Conservation (phyloP, 2,888 invertebrate genomes). For the Drosophila nr. perissopoda region DNA sequence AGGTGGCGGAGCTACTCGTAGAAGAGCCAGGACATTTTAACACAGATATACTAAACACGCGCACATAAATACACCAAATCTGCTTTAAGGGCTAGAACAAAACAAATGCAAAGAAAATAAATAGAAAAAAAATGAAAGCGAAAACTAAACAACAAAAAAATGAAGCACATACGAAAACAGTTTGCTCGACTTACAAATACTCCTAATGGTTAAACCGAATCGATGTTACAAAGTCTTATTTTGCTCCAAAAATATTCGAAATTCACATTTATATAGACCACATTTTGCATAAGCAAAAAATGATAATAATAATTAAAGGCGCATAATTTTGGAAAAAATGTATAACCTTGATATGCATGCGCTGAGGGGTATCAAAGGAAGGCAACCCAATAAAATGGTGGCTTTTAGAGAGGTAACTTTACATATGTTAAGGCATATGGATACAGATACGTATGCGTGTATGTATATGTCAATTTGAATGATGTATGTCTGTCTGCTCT, state of each 20-base stretch:
- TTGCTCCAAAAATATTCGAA: neutral
- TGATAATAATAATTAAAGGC: neutral
- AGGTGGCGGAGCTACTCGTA: slow-evolving; percentile 10
- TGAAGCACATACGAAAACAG: neutral
- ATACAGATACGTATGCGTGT: slow-evolving; percentile 1
- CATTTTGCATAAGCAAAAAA: neutral
- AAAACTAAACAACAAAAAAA: slow-evolving; percentile 36
- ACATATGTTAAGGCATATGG: slow-evolving; percentile 37
- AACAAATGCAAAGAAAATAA: slow-evolving; percentile 8
- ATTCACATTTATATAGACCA: neutral
- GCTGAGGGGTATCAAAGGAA: slow-evolving; percentile 1
- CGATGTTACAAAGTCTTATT: neutral
- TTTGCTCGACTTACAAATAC: neutral
- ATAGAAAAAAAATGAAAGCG: slow-evolving; percentile 6
- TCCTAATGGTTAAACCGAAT: neutral
- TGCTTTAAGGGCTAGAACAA: slow-evolving; percentile 38
- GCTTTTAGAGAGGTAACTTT: slow-evolving; percentile 26
- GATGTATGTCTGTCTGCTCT: slow-evolving; percentile 1
- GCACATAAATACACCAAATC: neutral
- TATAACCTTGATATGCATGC: neutral
- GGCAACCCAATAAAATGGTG: slow-evolving; percentile 20
- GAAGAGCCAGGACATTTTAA: slow-evolving; percentile 21
- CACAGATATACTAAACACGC: slow-evolving; percentile 6
- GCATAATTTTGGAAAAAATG: neutral
- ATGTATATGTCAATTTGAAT: slow-evolving; percentile 6